Evolutionary conservation across 2,888 invertebrate genomes (phyloP).

Genomic region (Pemphredon lugubris): DNA sequence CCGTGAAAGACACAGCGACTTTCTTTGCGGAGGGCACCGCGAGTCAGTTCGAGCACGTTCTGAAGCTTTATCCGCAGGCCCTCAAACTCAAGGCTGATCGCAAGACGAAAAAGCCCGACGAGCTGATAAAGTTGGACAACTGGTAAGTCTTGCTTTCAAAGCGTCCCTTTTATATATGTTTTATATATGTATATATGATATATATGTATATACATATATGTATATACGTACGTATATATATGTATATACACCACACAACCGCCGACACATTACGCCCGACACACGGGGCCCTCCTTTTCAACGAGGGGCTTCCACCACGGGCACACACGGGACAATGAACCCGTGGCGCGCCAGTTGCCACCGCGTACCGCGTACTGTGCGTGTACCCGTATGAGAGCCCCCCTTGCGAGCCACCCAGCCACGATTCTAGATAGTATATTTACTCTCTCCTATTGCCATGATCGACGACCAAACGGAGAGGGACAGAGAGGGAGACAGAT

Average conservation of each 20-base stretch:
- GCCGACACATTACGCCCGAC: constrained; percentile 53
- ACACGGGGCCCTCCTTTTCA: constrained; percentile 59
- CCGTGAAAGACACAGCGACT: constrained; percentile 94
- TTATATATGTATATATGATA: too few relatives aligned
- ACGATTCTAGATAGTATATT: constrained; percentile 53
- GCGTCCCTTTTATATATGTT: too few relatives aligned
- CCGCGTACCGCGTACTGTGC: constrained; percentile 66
- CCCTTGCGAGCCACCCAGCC: constrained; percentile 36
- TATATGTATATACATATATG: too few relatives aligned
- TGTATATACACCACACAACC: constrained; percentile 7
- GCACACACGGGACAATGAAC: constrained; percentile 80
- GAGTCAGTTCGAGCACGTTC: constrained; percentile 92
- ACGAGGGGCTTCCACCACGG: constrained; percentile 67
- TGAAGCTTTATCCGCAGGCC: constrained; percentile 95
- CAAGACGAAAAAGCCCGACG: constrained; percentile 96
- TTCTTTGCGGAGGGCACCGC: constrained; percentile 96
- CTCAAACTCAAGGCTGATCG: constrained; percentile 94
- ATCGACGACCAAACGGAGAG: constrained; percentile 49
- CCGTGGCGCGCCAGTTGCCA: constrained; percentile 74
- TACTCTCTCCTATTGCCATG: constrained; percentile 61
- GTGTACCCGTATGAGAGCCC: constrained; percentile 57
- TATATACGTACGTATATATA: constrained; percentile 38
- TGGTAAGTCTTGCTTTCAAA: too few relatives aligned
- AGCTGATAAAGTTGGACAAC: constrained; percentile 96
- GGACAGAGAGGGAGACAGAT: too few relatives aligned